phyloP scores from a whole-genome alignment of 2,888 invertebrate species.

The Acanthacorydalis orientalis region DNA sequence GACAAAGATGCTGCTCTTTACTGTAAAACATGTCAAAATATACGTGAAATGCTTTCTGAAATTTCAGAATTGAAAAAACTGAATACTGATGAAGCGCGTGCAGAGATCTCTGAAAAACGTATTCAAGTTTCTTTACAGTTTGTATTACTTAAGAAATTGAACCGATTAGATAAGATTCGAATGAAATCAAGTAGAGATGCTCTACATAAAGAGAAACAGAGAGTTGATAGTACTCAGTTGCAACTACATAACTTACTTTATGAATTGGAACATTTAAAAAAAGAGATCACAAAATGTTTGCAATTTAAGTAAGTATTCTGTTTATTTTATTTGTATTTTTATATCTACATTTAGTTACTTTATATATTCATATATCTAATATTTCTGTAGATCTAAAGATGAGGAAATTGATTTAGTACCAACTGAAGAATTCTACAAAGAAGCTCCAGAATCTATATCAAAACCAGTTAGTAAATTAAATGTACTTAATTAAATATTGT shows the following conservation, averaged over 20 bases:
- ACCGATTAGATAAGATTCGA: constrained; percentile 77
- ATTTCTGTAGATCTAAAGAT: constrained; percentile 58
- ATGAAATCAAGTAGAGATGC: constrained; percentile 69
- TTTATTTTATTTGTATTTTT: constrained; percentile 5
- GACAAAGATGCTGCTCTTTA: constrained; percentile 51
- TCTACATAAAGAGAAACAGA: constrained; percentile 66
- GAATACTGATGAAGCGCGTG: constrained; percentile 34
- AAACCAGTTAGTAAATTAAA: constrained; percentile 36
- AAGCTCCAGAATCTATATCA: constrained; percentile 55
- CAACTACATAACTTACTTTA: constrained; percentile 86
- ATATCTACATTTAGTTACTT: constrained; percentile 6
- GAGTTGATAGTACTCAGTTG: constrained; percentile 78
- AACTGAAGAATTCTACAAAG: constrained; percentile 64
- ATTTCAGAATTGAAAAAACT: constrained; percentile 48
- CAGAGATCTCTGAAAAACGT: constrained; percentile 43
- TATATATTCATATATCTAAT: constrained; percentile 8
- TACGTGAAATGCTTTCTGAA: constrained; percentile 48
- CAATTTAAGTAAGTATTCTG: constrained; percentile 59
- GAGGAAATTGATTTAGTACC: constrained; percentile 80
- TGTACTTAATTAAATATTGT: not conserved
- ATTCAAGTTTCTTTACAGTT: constrained; percentile 59
- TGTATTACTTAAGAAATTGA: constrained; percentile 75
- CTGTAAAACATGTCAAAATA: constrained; percentile 49
- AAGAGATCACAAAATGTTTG: constrained; percentile 87
- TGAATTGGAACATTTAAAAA: constrained; percentile 83